Base-by-base conservation (phyloP, 2,888 invertebrate genomes). In the Seladonia tumulorum region DNA sequence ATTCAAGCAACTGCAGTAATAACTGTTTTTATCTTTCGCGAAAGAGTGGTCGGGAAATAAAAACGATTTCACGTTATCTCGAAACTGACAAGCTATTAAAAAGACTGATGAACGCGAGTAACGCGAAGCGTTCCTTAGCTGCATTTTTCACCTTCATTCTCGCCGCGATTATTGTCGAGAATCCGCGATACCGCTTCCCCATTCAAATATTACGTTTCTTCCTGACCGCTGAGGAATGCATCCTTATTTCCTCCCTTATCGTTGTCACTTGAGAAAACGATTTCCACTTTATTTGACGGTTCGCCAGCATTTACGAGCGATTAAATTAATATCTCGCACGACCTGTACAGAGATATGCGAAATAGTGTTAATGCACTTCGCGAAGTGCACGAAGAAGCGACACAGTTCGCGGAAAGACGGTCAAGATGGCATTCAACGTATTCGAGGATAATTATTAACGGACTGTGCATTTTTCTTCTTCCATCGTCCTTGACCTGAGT, bases 71-170 rank as follows among this genome's bases (percentile, higher is more conserved):
- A 25, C 75, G 81, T 76, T 83, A 83, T 79, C 83, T 81, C 70
- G 76, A 63, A 53, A 76, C 81, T 76, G 83, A 81, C 81, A 72
- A 76, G 71, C 81, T 81, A 83, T 83, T 81, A 83, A 83, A 81
- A 81, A 83, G 83, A 83, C 81, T 76, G 81, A 83, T 83, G 81
- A 72, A 63, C 81, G 81, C 14, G 70, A 76, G 76, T 45, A 83
- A 83, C 81, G 83, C 81, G 76, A 76, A n/a, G 42, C 72, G 76
- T 83, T 83, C 60, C 83, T 25, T 63, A 81, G 71, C 49, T 72
- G 76, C 76, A 66, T 81, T 81, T 83, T 81, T 76, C 81, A 76
- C 39, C 39, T 68, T n/a, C 72, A 42, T 76, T 60, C 63, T 12
- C 29, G 74, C 74, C 60, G 29, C 66, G 72, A 68, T 16, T 75